These are phyloP conservation scores for Mirza zaza DNA, from an alignment of 2,113 vertebrate species.

Conservation along the genomic window DNA sequence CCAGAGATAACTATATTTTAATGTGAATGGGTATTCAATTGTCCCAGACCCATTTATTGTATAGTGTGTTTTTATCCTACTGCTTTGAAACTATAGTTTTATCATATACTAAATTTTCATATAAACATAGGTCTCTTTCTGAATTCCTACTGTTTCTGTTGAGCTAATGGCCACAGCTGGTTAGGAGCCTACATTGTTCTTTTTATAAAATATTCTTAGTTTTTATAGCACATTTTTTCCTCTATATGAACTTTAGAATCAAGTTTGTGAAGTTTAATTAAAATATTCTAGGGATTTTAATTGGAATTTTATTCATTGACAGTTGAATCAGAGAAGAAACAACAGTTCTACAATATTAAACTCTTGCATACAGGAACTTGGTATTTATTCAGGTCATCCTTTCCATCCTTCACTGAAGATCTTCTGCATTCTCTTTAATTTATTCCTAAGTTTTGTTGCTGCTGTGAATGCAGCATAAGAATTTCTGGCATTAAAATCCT, in stretches of 20 bases:
- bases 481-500: not conserved
- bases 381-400: not conserved
- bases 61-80: not conserved
- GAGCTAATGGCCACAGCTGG: not conserved
- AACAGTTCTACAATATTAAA: not conserved
- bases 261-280: not conserved
- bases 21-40: not conserved
- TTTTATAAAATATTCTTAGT: not conserved
- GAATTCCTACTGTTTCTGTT: not conserved
- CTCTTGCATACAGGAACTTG: not conserved
- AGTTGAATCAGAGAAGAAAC: not conserved
- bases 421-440: not conserved
- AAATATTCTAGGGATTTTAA: not conserved
- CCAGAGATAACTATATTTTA: not conserved
- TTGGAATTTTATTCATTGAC: not conserved
- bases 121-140: not conserved
- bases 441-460: not conserved
- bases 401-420: not conserved
- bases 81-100: slow-evolving; percentile 3
- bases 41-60: not conserved
- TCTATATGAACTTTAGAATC: not conserved
- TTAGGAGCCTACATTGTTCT: not conserved
- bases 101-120: not conserved
- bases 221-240: not conserved
- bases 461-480: not conserved